Percentiles rank a stretch among this genome's conserved stretches.
phyloP scores from a whole-genome alignment of 2,113 vertebrate species.

The Amphilophus citrinellus region DNA sequence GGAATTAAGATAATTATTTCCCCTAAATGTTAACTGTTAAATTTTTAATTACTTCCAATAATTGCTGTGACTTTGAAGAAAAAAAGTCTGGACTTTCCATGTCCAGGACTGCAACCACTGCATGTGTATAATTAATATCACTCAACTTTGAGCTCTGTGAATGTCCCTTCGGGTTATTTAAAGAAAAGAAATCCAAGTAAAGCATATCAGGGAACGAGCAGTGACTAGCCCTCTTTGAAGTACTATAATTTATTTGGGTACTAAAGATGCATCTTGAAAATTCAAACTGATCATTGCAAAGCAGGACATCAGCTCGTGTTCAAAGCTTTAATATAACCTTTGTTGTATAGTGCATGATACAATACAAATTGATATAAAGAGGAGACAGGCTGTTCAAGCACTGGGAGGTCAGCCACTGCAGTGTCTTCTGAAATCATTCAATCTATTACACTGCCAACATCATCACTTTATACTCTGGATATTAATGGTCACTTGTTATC shows the following conservation, averaged over 20 bases:
- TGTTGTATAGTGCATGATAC: slow-evolving; percentile 27
- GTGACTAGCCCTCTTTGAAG: neutral
- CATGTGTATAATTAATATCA: neutral
- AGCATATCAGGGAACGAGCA: neutral
- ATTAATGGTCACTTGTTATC: neutral
- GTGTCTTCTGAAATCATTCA: slow-evolving; percentile 9
- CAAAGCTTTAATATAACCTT: slow-evolving; percentile 39
- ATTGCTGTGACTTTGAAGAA: neutral
- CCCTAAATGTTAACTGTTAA: neutral
- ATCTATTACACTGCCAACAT: slow-evolving; percentile 11
- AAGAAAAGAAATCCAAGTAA: neutral
- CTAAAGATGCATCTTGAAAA: slow-evolving; percentile 45
- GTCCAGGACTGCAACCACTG: neutral
- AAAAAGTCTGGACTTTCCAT: neutral
- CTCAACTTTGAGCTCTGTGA: neutral
- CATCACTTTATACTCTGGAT: neutral
- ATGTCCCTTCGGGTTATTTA: slow-evolving; percentile 10
- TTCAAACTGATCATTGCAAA: slow-evolving; percentile 58
- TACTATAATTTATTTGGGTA: slow-evolving; percentile 5
- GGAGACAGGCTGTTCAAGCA: slow-evolving; percentile 11
- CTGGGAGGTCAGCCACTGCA: slow-evolving; percentile 11
- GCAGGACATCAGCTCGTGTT: slow-evolving; percentile 53
- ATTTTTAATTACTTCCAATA: slow-evolving; percentile 11
- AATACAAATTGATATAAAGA: slow-evolving; percentile 57
- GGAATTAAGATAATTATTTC: slow-evolving; percentile 11